These are phyloP conservation scores for Drosophila subpulchrella DNA, from an alignment of 1,140 invertebrate genomes.

Conservation along the genomic window DNA sequence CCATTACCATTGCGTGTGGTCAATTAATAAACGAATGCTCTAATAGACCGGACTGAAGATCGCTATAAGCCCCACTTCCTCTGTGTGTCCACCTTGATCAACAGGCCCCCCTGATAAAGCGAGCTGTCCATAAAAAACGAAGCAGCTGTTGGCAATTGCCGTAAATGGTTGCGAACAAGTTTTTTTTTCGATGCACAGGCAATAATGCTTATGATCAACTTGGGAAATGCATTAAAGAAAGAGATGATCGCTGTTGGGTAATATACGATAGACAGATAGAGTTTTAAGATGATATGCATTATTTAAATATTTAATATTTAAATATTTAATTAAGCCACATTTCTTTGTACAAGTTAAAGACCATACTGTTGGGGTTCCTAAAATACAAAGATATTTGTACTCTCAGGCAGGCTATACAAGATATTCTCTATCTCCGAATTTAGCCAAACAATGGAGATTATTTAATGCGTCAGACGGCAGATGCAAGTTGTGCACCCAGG, in stretches of 20 bases:
- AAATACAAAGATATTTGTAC: too few species aligned
- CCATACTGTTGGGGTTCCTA: too few species aligned
- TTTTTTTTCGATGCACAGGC: conserved; percentile 5
- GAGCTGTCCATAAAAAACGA: not conserved
- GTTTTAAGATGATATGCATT: not conserved
- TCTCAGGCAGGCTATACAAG: too few species aligned
- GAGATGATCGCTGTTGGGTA: not conserved
- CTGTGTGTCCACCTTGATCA: too few species aligned
- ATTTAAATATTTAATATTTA: too few species aligned
- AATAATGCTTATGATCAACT: not conserved
- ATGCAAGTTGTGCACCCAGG: conserved; percentile 19
- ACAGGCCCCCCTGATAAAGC: not conserved
- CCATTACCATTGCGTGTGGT: conserved; percentile 24
- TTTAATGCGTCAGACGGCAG: not conserved
- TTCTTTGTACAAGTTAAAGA: too few species aligned
- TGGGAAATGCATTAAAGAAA: not conserved
- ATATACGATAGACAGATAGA: not conserved
- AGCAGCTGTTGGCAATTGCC: conserved; percentile 33
- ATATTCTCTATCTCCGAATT: too few species aligned
- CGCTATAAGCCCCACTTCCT: not conserved
- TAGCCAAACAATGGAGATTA: not conserved
- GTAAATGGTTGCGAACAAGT: conserved; percentile 32
- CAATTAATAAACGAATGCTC: conserved; percentile 26
- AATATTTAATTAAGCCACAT: too few species aligned
- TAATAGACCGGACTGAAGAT: conserved; percentile 19